A percentile compares a stretch with the other conserved stretches of the same genome.
These are phyloP conservation scores for Semicossyphus pulcher DNA, from an alignment of 2,113 vertebrate genomes.

Conservation along the genomic window DNA sequence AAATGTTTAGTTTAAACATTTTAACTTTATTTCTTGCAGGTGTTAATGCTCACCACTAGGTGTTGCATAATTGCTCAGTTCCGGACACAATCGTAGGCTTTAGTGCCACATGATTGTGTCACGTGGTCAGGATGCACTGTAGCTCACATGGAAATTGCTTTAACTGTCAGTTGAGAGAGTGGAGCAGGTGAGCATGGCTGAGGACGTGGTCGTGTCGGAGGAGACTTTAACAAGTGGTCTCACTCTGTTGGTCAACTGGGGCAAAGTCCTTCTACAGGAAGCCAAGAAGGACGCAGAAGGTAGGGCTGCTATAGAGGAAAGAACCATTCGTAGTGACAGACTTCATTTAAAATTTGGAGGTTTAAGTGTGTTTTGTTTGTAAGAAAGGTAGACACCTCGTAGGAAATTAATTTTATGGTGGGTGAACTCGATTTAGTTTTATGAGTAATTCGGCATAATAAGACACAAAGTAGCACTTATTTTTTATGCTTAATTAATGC, in stretches of 20 bases:
- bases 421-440: background rate
- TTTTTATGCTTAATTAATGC: too few relatives aligned
- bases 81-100: too few relatives aligned
- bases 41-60: background rate
- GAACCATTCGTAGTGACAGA: fast-evolving
- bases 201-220: constrained; percentile 11
- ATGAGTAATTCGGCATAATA: background rate
- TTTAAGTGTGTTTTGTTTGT: background rate
- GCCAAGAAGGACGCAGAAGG: constrained; percentile 63
- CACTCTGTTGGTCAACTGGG: constrained; percentile 45
- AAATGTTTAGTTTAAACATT: too few relatives aligned
- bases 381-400: fast-evolving
- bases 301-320: background rate
- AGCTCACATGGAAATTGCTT: background rate
- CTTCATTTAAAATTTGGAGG: background rate
- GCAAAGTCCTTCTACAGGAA: constrained; percentile 41
- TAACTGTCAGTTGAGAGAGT: fast-evolving
- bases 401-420: fast-evolving
- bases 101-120: background rate
- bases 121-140: background rate
- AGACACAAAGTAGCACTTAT: fast-evolving
- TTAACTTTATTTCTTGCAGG: background rate
- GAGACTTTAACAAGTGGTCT: constrained; percentile 46
- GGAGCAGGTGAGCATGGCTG: constrained; percentile 48
- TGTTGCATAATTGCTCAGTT: too few relatives aligned